Evolutionary conservation across 2,113 vertebrate species (phyloP), one percentile per base, ranked within the genome.

Genomic region (Periophthalmus modestus): DNA sequence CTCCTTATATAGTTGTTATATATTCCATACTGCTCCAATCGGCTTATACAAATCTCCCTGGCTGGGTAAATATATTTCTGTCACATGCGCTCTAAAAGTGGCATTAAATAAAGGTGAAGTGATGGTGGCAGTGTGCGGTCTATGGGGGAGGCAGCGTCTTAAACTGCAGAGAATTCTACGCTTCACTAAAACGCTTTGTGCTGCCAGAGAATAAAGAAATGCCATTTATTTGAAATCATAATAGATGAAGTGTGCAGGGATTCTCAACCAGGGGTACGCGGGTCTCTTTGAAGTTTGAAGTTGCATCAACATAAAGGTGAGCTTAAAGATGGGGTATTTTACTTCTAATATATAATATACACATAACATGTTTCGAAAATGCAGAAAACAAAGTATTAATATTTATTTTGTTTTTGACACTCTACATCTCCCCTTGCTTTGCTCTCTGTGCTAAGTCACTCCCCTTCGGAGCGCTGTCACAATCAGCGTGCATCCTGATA

Each of bases 101-200:
- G 62, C 36, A 33, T 72, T 66, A 52, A 50, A 62, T 71, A 66
- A 43, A 83, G 68, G 54, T 68, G 34, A 67, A 79, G 43, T 68
- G 21, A 75, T 72, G 68, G 68, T 71, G 74, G 13, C 15, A 15
- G 58, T 9, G 23, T 28, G 23, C 23, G 28, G 58, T 34, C 14
- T 16, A 7, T 15, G 23, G 13, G 14, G 69, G 21, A 23, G 50
- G 50, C 50, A n/a, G 48, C 7, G 13, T 66, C 62, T 63, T 34
- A 12, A 10, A 16, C 24, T 23, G 15, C 4, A 18, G 7, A 72
- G 7, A 10, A 68, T 28, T 54, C 59, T 43, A 7, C 66, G 55
- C 33, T 75, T 72, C 55, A 43, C 7, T 65, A 12, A 65, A 7
- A n/a, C 10, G 16, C 33, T 65, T 39, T 39, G 11, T 36, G 19